Evolutionary conservation across 2,113 vertebrate species (phyloP), one percentile per base, ranked within the genome.

Genomic region (Vireo altiloquus): DNA sequence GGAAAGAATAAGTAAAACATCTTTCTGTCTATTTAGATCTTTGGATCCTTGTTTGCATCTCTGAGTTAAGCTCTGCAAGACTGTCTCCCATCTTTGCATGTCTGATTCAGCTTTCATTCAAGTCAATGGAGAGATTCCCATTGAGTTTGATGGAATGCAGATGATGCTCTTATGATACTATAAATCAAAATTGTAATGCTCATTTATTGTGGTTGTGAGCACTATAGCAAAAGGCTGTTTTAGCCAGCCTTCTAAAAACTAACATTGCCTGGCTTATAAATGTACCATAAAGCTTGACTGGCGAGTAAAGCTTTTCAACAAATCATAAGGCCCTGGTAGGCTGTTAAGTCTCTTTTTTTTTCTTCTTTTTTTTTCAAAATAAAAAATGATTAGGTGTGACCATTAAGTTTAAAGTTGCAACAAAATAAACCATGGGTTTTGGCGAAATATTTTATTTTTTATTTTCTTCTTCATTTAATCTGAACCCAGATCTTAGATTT

Each of bases 181-280:
- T 82, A 85, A 79, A 92, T 85, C 40, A 85, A 91, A 94, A 95
- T 30, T 76, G 24, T 30, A 90, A 40, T 14, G 7, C 22, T 91
- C 52, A 94, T 90, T 88, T 95, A 90, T 39, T 76, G 78, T 63
- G 19, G 39, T 61, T 89, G 61, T 65, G 66, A 96, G 66, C 2
- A 17, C 42, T 47, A 57, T 23, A 72, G 56, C 79, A 91, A 86
- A 82, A 88, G 70, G 42, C 87, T 85, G 61, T 79, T 74, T 89
- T 84, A 94, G 63, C 70, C 89, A 70, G 66, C 27, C 53, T 82
- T 70, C 63, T 95, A 82, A 92, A 96, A 50, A 25, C 42, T 92
- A 84, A 72, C 37, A 50, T 91, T 82, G 39, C 33, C 65, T 37
- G 33, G 40, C 12, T 92, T 77, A 82, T 80, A 90, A 77, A 91